These are phyloP conservation scores for Drosophila hamatofila DNA, from an alignment of 2,888 invertebrate genomes.

Conservation along the genomic window DNA sequence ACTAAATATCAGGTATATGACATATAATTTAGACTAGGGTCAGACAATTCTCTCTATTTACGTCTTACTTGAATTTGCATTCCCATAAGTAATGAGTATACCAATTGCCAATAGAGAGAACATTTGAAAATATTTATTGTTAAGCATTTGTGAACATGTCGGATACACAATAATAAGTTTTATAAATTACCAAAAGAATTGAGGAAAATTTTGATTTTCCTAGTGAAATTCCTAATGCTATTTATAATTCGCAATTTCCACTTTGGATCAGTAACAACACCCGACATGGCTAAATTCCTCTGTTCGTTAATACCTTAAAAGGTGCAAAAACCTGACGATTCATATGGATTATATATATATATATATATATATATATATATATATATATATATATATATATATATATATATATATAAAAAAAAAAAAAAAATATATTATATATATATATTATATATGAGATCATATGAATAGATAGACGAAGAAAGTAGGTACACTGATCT, in stretches of 20 bases:
- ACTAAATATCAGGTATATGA: background rate
- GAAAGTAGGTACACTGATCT: background rate
- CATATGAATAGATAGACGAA: background rate
- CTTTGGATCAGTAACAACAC: background rate
- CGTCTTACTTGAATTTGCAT: background rate
- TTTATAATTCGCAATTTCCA: constrained; percentile 3
- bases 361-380: too few species aligned
- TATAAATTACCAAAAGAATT: background rate
- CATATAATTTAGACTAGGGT: background rate
- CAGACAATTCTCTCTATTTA: background rate
- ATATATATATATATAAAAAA: too few species aligned
- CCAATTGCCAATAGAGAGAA: background rate
- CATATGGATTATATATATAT: background rate
- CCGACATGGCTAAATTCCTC: background rate
- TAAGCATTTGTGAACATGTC: background rate
- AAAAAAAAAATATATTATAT: too few species aligned
- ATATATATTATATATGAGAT: background rate
- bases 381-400: too few species aligned
- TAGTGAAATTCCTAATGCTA: background rate
- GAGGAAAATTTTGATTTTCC: background rate
- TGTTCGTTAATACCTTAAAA: background rate
- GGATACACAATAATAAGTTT: background rate
- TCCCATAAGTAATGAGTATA: background rate
- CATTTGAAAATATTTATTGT: background rate
- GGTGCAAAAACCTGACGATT: background rate